These are phyloP conservation scores for Baronia brevicornis DNA, from an alignment of 2,888 invertebrate species.

Conservation along the genomic window DNA sequence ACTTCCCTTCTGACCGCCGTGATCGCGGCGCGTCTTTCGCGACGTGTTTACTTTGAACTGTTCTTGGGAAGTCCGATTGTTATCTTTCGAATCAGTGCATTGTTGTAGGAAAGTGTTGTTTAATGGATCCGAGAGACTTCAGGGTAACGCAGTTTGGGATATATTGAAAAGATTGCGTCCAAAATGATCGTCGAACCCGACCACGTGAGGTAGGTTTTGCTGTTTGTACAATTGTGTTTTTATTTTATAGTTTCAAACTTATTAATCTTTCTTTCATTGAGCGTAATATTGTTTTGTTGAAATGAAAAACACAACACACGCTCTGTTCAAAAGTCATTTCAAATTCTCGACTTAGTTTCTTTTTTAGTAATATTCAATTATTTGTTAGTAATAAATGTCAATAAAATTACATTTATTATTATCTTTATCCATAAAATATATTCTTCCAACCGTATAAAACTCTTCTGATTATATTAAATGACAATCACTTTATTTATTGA, in stretches of 20 bases:
- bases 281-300: too few relatives aligned
- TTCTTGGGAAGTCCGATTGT: conserved; percentile 54
- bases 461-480: too few relatives aligned
- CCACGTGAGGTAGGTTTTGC: conserved; percentile 65
- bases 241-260: conserved; percentile 34
- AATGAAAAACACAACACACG: too few relatives aligned
- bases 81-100: conserved; percentile 48
- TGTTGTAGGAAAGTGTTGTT: conserved; percentile 50
- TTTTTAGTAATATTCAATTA: too few relatives aligned
- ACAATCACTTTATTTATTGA: too few relatives aligned
- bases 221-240: conserved; percentile 51
- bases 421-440: too few relatives aligned
- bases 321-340: too few relatives aligned
- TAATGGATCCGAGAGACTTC: conserved; percentile 59
- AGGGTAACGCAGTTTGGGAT: conserved; percentile 43
- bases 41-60: conserved; percentile 65
- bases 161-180: conserved; percentile 63
- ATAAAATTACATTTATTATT: too few relatives aligned
- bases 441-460: too few relatives aligned
- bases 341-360: too few relatives aligned
- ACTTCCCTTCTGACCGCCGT: conserved; percentile 67
- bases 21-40: conserved; percentile 69
- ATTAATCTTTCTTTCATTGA: conserved; percentile 23
- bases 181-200: conserved; percentile 74
- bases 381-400: too few relatives aligned